Evolutionary conservation across 1,140 invertebrate genomes (phyloP).

Genomic region (Drosophila burlai): DNA sequence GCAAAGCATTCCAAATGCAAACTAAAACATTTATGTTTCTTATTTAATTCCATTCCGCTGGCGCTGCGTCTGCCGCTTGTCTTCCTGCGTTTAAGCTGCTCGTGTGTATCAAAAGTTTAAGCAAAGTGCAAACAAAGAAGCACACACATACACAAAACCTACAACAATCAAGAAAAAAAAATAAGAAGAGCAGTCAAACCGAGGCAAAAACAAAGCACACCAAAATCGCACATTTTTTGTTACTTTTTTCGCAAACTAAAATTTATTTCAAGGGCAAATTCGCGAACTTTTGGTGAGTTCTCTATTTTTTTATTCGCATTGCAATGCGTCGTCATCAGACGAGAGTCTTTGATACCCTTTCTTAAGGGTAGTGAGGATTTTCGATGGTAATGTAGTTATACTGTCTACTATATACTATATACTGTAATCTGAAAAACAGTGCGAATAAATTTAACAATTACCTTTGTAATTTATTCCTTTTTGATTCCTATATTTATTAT

Average conservation of each 20-base stretch:
- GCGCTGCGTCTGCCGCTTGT: constrained; percentile 36
- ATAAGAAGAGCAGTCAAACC: constrained; percentile 50
- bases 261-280: constrained; percentile 82
- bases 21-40: constrained; percentile 77
- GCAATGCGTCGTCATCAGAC: constrained; percentile 65
- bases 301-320: constrained; percentile 36
- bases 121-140: constrained; percentile 71
- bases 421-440: too few relatives aligned
- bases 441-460: too few relatives aligned
- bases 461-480: too few relatives aligned
- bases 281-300: constrained; percentile 59
- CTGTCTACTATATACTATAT: too few relatives aligned
- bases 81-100: constrained; percentile 73
- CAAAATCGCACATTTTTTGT: constrained; percentile 58
- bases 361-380: not conserved
- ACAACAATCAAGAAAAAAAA: constrained; percentile 37
- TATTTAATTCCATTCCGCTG: constrained; percentile 41
- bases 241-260: constrained; percentile 70
- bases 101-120: constrained; percentile 74
- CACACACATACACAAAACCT: constrained; percentile 5
- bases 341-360: constrained; percentile 49
- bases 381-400: too few relatives aligned
- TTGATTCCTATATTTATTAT: too few relatives aligned
- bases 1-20: constrained; percentile 81
- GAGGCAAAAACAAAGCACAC: constrained; percentile 39